Conservation (phyloP, 2,797 vertebrate species). For the Sebastes hopkinsi region DNA sequence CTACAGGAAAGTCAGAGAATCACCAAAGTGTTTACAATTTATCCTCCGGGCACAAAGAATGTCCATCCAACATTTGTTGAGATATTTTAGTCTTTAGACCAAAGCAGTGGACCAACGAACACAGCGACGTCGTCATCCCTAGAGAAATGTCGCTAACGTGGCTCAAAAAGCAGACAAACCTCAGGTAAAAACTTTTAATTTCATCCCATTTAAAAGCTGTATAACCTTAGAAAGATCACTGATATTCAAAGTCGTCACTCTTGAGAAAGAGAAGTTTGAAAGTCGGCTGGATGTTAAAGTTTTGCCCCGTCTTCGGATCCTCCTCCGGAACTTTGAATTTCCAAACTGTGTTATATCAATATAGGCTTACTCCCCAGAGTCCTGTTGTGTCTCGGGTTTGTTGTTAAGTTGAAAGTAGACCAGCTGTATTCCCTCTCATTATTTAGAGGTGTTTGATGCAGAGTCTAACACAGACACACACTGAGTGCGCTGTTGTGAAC, state of each 20-base stretch:
- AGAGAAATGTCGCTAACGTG: no score
- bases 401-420: conserved; percentile 49
- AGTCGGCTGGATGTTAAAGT: conserved; percentile 28
- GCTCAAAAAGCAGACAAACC: background rate
- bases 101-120: background rate
- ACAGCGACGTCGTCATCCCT: no score
- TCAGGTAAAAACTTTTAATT: background rate
- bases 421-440: conserved; percentile 42
- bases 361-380: conserved; percentile 42
- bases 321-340: conserved; percentile 42
- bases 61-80: background rate
- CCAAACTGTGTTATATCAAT: conserved; percentile 37
- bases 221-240: background rate
- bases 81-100: background rate
- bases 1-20: background rate
- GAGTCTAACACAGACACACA: conserved; percentile 10
- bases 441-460: conserved; percentile 42
- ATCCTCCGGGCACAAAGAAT: background rate
- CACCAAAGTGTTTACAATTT: background rate
- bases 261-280: conserved; percentile 24
- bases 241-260: background rate
- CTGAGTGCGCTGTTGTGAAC: conserved; percentile 14
- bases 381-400: conserved; percentile 22
- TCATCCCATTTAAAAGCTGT: background rate
- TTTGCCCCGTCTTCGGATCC: background rate